Conservation (phyloP, 2,888 invertebrate genomes). For the Drosophila multiciliata region DNA sequence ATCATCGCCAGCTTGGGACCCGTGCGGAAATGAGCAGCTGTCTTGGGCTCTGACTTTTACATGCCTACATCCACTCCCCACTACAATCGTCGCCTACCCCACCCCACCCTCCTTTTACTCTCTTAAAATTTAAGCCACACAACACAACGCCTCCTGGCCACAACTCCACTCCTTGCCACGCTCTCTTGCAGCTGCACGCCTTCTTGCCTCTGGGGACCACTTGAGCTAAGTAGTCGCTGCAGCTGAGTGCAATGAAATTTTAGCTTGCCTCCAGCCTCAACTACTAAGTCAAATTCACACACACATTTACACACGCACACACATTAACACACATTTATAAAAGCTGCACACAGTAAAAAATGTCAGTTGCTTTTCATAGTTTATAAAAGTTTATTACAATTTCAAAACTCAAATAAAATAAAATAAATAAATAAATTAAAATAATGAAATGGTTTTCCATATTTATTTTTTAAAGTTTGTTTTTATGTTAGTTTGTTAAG, state of each 20-base stretch:
- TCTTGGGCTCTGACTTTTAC: slow-evolving; percentile 68
- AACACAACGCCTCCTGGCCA: background rate
- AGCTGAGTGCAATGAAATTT: slow-evolving; percentile 78
- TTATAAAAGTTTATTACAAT: background rate
- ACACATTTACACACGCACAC: slow-evolving; percentile 17
- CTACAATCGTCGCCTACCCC: background rate
- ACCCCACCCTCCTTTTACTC: background rate
- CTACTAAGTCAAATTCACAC: slow-evolving; percentile 72
- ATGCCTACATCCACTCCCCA: slow-evolving; percentile 11
- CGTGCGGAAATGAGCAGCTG: slow-evolving; percentile 79
- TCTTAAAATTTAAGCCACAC: slow-evolving; percentile 60
- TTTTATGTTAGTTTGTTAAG: too few relatives aligned
- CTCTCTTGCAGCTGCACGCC: slow-evolving; percentile 1
- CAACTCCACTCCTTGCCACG: slow-evolving; percentile 21
- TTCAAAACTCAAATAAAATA: background rate
- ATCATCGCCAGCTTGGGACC: slow-evolving; percentile 69
- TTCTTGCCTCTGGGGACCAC: slow-evolving; percentile 70
- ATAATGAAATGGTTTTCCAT: background rate
- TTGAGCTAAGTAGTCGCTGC: slow-evolving; percentile 79
- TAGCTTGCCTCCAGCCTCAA: slow-evolving; percentile 62
- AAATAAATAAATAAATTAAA: background rate
- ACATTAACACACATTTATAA: background rate
- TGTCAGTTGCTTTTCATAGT: background rate
- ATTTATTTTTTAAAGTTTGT: background rate
- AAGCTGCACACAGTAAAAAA: background rate